Evolutionary conservation across 1,140 invertebrate genomes (phyloP).

Genomic region (Probaryconus sp.): DNA sequence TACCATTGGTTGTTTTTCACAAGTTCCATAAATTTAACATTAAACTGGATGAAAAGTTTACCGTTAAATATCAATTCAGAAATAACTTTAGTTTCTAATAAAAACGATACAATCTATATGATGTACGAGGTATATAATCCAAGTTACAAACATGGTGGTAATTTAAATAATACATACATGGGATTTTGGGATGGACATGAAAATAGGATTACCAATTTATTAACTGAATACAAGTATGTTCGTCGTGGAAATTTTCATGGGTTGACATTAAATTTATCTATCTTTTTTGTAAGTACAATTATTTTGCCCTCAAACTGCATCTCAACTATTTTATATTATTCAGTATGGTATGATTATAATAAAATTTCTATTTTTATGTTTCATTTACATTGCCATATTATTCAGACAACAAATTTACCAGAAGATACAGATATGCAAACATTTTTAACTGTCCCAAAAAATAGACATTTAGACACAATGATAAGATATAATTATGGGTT

Average conservation of each 20-base stretch:
- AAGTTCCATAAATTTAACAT: too few relatives aligned
- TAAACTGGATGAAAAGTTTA: too few relatives aligned
- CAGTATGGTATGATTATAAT: too few relatives aligned
- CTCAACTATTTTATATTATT: constrained; percentile 1
- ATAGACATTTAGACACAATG: constrained; percentile 81
- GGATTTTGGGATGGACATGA: constrained; percentile 71
- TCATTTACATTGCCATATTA: constrained; percentile 78
- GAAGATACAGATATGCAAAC: constrained; percentile 73
- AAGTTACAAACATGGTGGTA: constrained; percentile 76
- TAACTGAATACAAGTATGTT: constrained; percentile 74
- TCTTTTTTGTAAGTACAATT: constrained; percentile 49
- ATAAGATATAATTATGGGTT: constrained; percentile 81
- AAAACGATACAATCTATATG: too few relatives aligned
- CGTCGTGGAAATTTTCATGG: constrained; percentile 77
- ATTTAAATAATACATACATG: constrained; percentile 77
- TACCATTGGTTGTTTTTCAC: too few relatives aligned
- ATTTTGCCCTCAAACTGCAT: too few relatives aligned
- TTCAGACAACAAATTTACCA: constrained; percentile 69
- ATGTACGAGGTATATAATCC: constrained; percentile 75
- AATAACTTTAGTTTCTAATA: too few relatives aligned
- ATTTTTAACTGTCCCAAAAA: constrained; percentile 77
- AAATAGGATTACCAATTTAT: constrained; percentile 68
- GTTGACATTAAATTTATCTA: constrained; percentile 76
- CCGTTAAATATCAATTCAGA: too few relatives aligned
- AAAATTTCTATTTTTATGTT: constrained; percentile 64